Base-by-base conservation (phyloP, 2,888 invertebrate genomes). In the Nephrocerus scutellatus region DNA sequence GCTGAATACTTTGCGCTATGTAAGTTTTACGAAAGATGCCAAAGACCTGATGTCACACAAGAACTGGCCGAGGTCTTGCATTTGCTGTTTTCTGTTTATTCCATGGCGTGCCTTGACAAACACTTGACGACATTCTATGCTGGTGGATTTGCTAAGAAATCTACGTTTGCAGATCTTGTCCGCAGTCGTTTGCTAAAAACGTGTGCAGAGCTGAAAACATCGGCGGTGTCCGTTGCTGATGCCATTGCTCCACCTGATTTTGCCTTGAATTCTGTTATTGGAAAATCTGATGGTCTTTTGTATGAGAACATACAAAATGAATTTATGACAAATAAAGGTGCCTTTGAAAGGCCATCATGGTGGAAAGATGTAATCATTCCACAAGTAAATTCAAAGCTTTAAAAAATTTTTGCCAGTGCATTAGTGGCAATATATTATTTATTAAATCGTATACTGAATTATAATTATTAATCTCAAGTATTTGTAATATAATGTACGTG, bases 241-340 rank as follows among this genome's bases (percentile, higher is more conserved):
- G 84, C 84, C 19, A 72, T 93, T 18, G 85, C 92, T 4, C 90
- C 90, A 2, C 84, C 92, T 0, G 93, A 93, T 70, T 91, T 85
- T 62, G 79, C 90, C 22, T 71, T 93, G 10, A 85, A 90, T 67
- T 92, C 92, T 18, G 82, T 85, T 22, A 73, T 93, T 13, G 93
- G 87, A 35, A 76, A 73, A 57, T 81, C 89, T 19, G 86, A 92
- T 71, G 93, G 93, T 46, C 44, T 63, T 18, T 50, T 64, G 33
- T 87, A 53, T 62, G 80, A 84, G 62, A 79, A 84, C 59, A 71
- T 87, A 12, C 80, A 84, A 61, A 75, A 75, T 44, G 75, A 77
- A 44, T 75, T 86, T 63, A 79, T 81, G 70, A 76, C 78, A 48
- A 77, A 78, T 49, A 75, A 77, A 1, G 79, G 79, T 5, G 79